Conservation (phyloP, 2,113 vertebrate genomes). For the Pelobates fuscus region DNA sequence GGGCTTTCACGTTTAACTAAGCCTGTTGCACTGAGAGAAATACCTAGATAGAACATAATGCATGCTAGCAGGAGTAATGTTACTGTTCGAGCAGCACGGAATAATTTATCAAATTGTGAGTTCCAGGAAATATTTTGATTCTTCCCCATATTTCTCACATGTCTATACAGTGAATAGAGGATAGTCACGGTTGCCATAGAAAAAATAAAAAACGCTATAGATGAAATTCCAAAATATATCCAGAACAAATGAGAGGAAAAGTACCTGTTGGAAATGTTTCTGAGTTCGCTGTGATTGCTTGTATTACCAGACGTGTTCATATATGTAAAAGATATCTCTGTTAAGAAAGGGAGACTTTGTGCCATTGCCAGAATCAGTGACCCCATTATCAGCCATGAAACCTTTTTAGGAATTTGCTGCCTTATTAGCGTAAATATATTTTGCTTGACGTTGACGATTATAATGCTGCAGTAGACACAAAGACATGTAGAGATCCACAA, state of each 20-base stretch:
- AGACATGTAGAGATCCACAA: constrained; percentile 9
- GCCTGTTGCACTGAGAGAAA: background rate
- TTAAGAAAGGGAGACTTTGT: background rate
- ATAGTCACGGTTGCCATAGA: background rate
- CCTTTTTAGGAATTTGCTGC: background rate
- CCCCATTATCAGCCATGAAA: background rate
- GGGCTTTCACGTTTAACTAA: background rate
- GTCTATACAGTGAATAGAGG: background rate
- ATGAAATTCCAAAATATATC: background rate
- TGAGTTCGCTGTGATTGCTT: too few species aligned
- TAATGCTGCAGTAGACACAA: constrained; percentile 9
- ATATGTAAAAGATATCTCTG: too few species aligned
- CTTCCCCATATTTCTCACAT: background rate
- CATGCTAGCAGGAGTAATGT: background rate
- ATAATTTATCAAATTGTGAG: constrained; percentile 9
- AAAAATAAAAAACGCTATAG: background rate
- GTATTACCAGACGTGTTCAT: too few species aligned
- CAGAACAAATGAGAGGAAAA: background rate
- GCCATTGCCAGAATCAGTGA: background rate
- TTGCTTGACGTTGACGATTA: background rate
- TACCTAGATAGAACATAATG: background rate
- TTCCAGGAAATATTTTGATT: background rate
- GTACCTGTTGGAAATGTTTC: too few species aligned
- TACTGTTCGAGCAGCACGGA: constrained; percentile 1
- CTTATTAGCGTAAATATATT: background rate